Evolutionary conservation across 2,888 invertebrate species (phyloP).

Genomic region (Bruchidius siliquastri): DNA sequence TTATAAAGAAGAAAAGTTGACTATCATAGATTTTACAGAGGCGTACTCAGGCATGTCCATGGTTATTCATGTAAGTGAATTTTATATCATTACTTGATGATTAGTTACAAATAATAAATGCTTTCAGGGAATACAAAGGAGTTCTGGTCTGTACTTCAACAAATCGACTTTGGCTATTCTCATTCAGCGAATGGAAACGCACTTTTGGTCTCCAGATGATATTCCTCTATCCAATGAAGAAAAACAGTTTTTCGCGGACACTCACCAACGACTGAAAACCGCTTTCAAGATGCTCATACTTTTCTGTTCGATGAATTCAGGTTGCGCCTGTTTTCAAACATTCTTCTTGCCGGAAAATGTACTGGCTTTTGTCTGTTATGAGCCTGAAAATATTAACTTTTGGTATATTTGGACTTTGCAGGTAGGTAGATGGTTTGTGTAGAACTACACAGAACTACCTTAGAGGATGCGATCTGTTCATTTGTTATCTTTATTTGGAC

Average conservation of each 20-base stretch:
- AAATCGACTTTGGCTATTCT: not conserved
- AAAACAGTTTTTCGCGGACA: not conserved
- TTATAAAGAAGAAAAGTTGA: constrained; percentile 1
- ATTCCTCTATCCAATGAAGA: not conserved
- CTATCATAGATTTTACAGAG: not conserved
- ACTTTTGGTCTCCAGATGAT: not conserved
- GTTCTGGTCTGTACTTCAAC: not conserved
- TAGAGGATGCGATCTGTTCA: too few species aligned
- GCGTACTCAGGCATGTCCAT: constrained; percentile 2
- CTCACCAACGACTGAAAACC: not conserved
- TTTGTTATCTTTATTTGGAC: too few species aligned
- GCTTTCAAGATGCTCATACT: not conserved
- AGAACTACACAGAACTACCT: too few species aligned
- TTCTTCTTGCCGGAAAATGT: not conserved
- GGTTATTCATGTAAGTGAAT: constrained; percentile 4
- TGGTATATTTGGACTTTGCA: not conserved
- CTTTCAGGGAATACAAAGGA: not conserved
- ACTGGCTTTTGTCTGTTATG: not conserved
- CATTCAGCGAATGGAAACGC: not conserved
- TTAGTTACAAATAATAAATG: too few species aligned
- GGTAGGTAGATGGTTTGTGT: not conserved
- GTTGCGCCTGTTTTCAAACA: not conserved
- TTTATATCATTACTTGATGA: too few species aligned
- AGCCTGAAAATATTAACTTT: not conserved
- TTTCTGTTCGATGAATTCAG: not conserved